Base-by-base conservation (phyloP, 2,888 invertebrate species). In the Drosophila cognata region DNA sequence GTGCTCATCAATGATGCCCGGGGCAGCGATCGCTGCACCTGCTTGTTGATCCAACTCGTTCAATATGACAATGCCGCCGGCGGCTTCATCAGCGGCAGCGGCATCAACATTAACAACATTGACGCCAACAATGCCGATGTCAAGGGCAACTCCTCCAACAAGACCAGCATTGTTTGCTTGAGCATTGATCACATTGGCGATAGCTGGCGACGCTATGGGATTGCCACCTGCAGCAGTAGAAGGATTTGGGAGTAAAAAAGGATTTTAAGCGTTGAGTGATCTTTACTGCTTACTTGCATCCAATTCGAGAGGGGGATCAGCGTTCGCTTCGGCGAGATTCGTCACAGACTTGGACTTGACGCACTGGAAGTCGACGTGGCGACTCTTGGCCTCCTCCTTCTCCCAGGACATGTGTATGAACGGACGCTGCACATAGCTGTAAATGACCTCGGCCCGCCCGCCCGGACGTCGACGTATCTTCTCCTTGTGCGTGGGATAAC, bases 401-500 rank as follows among this genome's bases (percentile, higher is more conserved):
- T 99, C 99, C 99, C 99, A 99, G 0, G 93, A 93, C 93, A 93
- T 93, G 92, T 99, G 98, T 62, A 99, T 97, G 93, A 99, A 99
- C 0, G 99, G 99, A 1, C 99, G 95, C 92, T 99, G 99, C 0
- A 99, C 99, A 93, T 99, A 99, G 94, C 99, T 99, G 94, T 99
- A 99, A 80, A 99, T 99, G 4, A 93, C 92, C 94, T 99, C 99
- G 0, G 99, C 97, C 5, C 99, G 94, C 0, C 98, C 98, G 2
- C 99, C 99, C 0, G 99, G 97, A 28, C 99, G 95, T 91, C 97
- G 97, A 93, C 98, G 98, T 1, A 99, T 96, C 93, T 99, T 99
- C 92, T 99, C 99, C 92, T 99, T 99, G 94, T 99, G 98, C 0
- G 99, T 99, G 4, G 99, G 99, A 93, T 99, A 99, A 0, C 99